Base-by-base conservation (phyloP, 2,797 vertebrate species). In the Capromys pilorides region DNA sequence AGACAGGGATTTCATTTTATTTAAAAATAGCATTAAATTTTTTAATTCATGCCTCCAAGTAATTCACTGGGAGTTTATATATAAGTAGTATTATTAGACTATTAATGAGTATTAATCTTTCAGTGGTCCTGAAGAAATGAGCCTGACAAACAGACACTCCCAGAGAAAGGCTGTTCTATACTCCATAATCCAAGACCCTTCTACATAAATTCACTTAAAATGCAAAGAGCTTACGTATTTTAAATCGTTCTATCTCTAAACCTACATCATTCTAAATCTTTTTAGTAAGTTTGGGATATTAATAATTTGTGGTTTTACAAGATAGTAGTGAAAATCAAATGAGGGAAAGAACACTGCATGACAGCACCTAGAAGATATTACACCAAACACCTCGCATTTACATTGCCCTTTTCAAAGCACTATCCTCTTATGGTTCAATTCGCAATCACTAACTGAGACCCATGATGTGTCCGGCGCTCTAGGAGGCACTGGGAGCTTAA, bases 1-100 rank as follows among this genome's bases (percentile, higher is more conserved):
- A 96, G 54, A 94, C 83, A 92, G 21, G 90, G 24, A 94, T 96
- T 96, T 92, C 94, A 92, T 90, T 97, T 95, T 95, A 92, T 88
- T 82, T 91, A 95, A 97, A 95, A 95, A 97, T 77, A 85, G 86
- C 81, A 78, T 84, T 97, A 87, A 97, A 97, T 96, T 97, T 97
- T 97, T 97, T 96, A 97, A 97, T 95, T 95, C 90, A 54, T 91
- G 84, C 93, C 88, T 88, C 92, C 86, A 71, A 97, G 97, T 97
- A 97, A 96, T 96, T 98, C 80, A 87, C 79, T 97, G 18, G 86
- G 64, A 95, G 88, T 75, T 94, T 95, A 95, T 96, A 97, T 75
- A 97, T 95, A 93, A 97, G 88, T 84, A 92, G 95, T n/a, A n/a
- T n/a, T n/a, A n/a, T n/a, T n/a, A n/a, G n/a, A n/a, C 94, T 96